Evolutionary conservation across 2,888 invertebrate species (phyloP), one percentile per base, ranked within the genome.

Genomic region (Polydrusus cervinus): DNA sequence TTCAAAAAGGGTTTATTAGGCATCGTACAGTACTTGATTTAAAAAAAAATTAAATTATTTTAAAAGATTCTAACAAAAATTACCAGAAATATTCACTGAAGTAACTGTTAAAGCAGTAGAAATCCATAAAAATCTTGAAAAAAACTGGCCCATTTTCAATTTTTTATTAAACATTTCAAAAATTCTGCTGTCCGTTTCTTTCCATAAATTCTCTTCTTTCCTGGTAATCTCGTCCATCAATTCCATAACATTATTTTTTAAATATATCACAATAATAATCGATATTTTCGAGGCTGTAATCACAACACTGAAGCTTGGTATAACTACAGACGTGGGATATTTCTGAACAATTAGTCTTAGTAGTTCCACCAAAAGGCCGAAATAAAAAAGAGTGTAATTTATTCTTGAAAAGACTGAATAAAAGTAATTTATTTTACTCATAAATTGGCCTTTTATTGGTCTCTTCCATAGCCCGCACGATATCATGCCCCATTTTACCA

Each of bases 401-500:
- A 65, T 0, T 34, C 16, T 51, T 8, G 34, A 14, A 2, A 25
- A 30, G 0, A 14, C 1, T n/a, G 18, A 49, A 30, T 65, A 65
- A n/a, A 20, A 2, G 9, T 30, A 25, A 16, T 47, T 49, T 14
- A 65, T 8, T 10, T 34, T 51, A 0, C 14, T 65, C 2, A 65
- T 3, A 11, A 49, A 6, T 3, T 1, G 13, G 18, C 34, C 25
- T n/a, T 51, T 10, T 11, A 65, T 8, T 0, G 65, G 65, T 51
- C 34, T 30, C 14, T 10, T 13, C 65, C 65, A 65, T 16, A 51
- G 16, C 11, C 65, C 65, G 3, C 25, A 14, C 1, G 34, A 34
- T 34, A 65, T 65, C 51, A 65, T 30, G 9, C 14, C 20, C 45
- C 43, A 30, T 49, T 65, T 65, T 34, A 65, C 16, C 5, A 38